Base-by-base conservation (phyloP, 2,113 vertebrate species). In the Sylvicapra grimmia region DNA sequence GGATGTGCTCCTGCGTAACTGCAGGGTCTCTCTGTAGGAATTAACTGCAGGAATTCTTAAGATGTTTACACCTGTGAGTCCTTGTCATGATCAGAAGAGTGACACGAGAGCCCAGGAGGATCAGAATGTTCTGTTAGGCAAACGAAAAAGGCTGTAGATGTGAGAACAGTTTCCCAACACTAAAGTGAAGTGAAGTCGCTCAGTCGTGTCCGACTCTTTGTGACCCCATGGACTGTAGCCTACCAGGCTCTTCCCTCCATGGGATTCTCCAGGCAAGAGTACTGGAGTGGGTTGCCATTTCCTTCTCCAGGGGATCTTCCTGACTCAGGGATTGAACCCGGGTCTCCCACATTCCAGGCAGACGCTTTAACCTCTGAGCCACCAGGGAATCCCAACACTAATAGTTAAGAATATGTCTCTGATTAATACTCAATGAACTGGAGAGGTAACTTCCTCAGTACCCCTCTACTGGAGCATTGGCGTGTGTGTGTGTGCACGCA, bases 401-500 rank as follows among this genome's bases (percentile, higher is more conserved):
- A n/a, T 8, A 31, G 51, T 83, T 49, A 86, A 49, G 90, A 63
- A 2, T 25, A 12, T 5, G 11, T 75, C 51, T n/a, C 10, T 91
- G 89, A 61, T 87, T 59, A 49, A 49, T 25, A 21, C 23, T 63
- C 63, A 2, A 2, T 47, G 77, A 92, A 56, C 51, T 77, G 40
- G 91, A 75, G 79, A 63, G 2, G 10, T 27, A 6, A 40, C n/a
- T 79, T 85, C 53, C 33, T 19, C 9, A 1, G 11, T 40, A 5
- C 44, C 40, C 19, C 44, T 49, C 65, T 54, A 16, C 6, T 80
- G 49, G 83, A 87, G 19, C 54, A 56, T 0, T 80, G n/a, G 90
- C 51, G 13, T 49, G 13, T 29, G 58, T 14, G 1, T 25, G 2
- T 49, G 19, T 36, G 4, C 23, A 13, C 1, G 11, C 23, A 0